These are phyloP conservation scores for Drosophila auraria DNA, from an alignment of 1,140 invertebrate species.

Conservation along the genomic window DNA sequence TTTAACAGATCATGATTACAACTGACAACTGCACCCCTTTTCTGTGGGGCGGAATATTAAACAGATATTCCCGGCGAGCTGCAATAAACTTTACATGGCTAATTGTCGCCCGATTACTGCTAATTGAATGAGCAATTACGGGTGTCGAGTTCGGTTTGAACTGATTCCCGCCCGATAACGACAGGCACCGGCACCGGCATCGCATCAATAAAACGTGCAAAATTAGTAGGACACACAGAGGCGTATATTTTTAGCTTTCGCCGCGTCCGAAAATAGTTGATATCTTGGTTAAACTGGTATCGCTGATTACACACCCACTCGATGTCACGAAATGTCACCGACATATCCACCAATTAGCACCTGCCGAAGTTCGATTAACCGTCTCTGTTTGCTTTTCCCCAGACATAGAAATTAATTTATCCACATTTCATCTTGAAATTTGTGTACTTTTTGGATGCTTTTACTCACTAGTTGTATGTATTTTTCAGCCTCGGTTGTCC, in stretches of 20 bases:
- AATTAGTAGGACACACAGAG: slow-evolving; percentile 25
- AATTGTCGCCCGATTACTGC: slow-evolving; percentile 60
- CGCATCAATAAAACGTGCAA: slow-evolving; percentile 23
- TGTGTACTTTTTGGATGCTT: not conserved
- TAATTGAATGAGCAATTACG: slow-evolving; percentile 57
- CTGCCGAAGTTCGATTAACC: slow-evolving; percentile 19
- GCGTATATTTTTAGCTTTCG: slow-evolving; percentile 51
- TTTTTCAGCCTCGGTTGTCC: slow-evolving; percentile 20
- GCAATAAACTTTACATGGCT: slow-evolving; percentile 37
- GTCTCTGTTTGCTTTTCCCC: slow-evolving; percentile 25
- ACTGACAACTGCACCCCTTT: slow-evolving; percentile 6
- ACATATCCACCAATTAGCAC: slow-evolving; percentile 34
- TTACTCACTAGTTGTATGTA: not conserved
- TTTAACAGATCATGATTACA: slow-evolving; percentile 4
- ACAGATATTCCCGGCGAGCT: not conserved
- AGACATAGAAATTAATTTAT: not conserved
- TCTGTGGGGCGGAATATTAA: not conserved
- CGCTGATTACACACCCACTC: slow-evolving; percentile 15
- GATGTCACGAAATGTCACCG: slow-evolving; percentile 33
- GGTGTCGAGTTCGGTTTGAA: slow-evolving; percentile 14
- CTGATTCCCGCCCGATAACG: slow-evolving; percentile 28
- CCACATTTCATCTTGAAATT: not conserved
- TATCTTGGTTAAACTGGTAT: slow-evolving; percentile 35
- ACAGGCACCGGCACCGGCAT: slow-evolving; percentile 11
- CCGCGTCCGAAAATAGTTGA: slow-evolving; percentile 46